A percentile compares a stretch with the other conserved stretches of the same genome.
These are phyloP conservation scores for Metopia argyrocephala DNA, from an alignment of 2,888 invertebrate genomes.

Conservation along the genomic window DNA sequence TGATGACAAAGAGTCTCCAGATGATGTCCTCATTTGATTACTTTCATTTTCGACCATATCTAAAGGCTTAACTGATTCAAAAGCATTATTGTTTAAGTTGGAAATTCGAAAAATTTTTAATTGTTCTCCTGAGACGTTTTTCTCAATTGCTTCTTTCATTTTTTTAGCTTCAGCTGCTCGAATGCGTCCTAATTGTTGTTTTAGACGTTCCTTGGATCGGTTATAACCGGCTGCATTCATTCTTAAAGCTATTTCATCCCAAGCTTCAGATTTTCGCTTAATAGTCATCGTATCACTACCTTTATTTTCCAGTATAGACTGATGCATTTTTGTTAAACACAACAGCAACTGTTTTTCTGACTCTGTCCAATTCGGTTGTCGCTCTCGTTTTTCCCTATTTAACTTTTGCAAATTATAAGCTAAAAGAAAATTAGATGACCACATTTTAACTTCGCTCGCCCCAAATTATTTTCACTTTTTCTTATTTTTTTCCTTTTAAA, in stretches of 20 bases:
- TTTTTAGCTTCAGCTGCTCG: conserved; percentile 61
- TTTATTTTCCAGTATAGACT: conserved; percentile 62
- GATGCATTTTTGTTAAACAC: conserved; percentile 57
- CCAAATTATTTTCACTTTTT: background rate
- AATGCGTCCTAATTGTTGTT: conserved; percentile 65
- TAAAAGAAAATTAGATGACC: conserved; percentile 54
- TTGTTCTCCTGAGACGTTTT: background rate
- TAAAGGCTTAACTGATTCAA: background rate
- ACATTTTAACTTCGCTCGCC: conserved; percentile 30
- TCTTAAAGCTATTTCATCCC: conserved; percentile 63
- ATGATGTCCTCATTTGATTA: background rate
- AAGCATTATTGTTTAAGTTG: background rate
- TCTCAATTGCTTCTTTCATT: conserved; percentile 56
- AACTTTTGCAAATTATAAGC: conserved; percentile 50
- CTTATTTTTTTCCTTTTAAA: background rate
- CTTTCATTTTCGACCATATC: background rate
- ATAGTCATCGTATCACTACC: conserved; percentile 64
- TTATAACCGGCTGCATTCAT: conserved; percentile 65
- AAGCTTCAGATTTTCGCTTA: conserved; percentile 64
- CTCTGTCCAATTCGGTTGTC: conserved; percentile 67
- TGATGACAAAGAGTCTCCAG: background rate
- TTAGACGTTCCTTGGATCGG: conserved; percentile 64
- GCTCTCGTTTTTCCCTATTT: conserved; percentile 63
- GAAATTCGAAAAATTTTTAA: background rate
- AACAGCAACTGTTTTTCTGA: conserved; percentile 63